These are phyloP conservation scores for Chiroxiphia lanceolata DNA, from an alignment of 2,797 vertebrate genomes.

Conservation along the genomic window DNA sequence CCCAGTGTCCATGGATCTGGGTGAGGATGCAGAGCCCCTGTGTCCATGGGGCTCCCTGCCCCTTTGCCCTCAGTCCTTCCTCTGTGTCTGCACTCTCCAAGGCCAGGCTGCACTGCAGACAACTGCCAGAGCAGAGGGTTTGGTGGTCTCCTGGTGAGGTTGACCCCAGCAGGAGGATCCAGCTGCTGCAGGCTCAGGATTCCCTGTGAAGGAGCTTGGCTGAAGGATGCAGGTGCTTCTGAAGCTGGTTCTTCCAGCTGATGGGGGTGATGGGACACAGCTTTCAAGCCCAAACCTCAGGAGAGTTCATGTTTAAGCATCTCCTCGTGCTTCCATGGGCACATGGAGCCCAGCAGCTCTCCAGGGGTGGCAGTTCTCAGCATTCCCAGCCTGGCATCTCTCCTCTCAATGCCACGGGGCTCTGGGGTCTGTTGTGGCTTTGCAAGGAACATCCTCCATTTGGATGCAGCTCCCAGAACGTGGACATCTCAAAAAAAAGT, in stretches of 20 bases:
- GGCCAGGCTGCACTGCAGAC: background rate
- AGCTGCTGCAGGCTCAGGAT: background rate
- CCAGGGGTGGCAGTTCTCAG: background rate
- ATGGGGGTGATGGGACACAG: background rate
- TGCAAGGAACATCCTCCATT: background rate
- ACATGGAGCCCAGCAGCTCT: background rate
- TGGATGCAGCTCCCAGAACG: background rate
- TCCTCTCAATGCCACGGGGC: background rate
- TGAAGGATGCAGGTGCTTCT: background rate
- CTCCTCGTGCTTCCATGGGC: background rate
- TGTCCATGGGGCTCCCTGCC: background rate
- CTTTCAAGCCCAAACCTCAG: background rate
- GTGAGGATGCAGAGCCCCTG: background rate
- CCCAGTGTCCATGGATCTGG: background rate
- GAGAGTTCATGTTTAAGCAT: background rate
- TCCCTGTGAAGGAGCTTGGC: background rate
- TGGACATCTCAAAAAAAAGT: background rate
- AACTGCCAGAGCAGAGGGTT: background rate
- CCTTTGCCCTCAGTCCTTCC: background rate
- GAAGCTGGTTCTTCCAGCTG: background rate
- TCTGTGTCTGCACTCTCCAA: background rate
- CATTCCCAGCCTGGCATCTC: background rate
- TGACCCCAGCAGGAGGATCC: background rate
- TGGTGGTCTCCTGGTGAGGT: background rate
- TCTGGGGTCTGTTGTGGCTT: background rate